Base-by-base conservation (phyloP, 2,797 vertebrate genomes). In the Channa striata region DNA sequence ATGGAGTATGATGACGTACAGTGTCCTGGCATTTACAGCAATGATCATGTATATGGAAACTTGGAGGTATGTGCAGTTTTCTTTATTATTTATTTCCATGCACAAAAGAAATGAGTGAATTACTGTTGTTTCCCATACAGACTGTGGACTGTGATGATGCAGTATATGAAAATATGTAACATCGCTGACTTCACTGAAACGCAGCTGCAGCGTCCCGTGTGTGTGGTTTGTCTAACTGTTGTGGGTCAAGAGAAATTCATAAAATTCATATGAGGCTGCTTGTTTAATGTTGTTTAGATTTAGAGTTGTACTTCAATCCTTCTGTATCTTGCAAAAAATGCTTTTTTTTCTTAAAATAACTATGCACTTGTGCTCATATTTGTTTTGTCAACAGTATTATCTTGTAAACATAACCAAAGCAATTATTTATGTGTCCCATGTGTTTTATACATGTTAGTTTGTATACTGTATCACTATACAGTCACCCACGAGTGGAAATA, bases 141-240 rank as follows among this genome's bases (percentile, higher is more conserved):
- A 10, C 0, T 25, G n/a, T n/a, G n/a, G 73, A 80, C 19, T 66
- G n/a, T 5, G 76, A 87, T 37, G 85, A 90, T 2, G 63, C 60
- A 9, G 21, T 89, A 39, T 93, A 94, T 5, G 85, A 63, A 40
- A 94, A 93, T 33, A 0, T 81, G 30, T 92, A 62, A 87, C 19
- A 4, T 11, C 0, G 2, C 2, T 40, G n/a, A 40, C 19, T 19
- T 37, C 30, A 56, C 4, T 17, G 40, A 39, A 16, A 62, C 14
- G n/a, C 20, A 44, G 42, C 57, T 46, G 25, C 44, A 14, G 23
- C n/a, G n/a, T n/a, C 12, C 14, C 17, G 5, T 37, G 5, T 9
- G 1, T 46, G 9, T 17, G 19, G 13, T 47, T 10, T 25, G 25
- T 2, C 21, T 30, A 33, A 11, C 30, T 25, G 19, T 46, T 70